Base-by-base conservation (phyloP, 2,888 invertebrate genomes). In the Acanthosoma haemorrhoidale region DNA sequence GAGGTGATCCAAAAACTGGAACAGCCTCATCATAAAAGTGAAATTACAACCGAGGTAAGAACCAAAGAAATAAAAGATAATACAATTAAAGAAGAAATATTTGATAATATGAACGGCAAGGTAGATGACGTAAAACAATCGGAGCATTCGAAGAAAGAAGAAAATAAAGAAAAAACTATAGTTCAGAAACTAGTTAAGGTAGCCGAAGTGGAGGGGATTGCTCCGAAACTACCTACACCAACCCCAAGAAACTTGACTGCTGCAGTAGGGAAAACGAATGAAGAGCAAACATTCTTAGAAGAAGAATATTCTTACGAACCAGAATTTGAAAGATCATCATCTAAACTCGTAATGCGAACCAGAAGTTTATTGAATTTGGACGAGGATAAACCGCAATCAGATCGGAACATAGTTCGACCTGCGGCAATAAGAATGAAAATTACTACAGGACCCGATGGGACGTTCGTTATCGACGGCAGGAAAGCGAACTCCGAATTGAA, bases 301-400 rank as follows among this genome's bases (percentile, higher is more conserved):
- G 76, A 76, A 39, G 75, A 76, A 66, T 75, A 75, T 51, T 75
- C 75, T 3, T 76, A 76, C 51, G 77, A 77, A 58, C 76, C 77
- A 2, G 74, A 74, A 41, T 66, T 73, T 11, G 71, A 75, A 21
- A 72, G 61, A 57, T 72, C 75, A 6, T 73, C 75, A 3, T 74
- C 73, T 25, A 77, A 77, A 73, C 71, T 75, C 8, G 76, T 77
- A n/a, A 68, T 75, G 13, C 58, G 76, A 16, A 75, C 77, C 0
- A 72, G 77, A 43, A 77, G 77, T 60, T 70, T 77, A 38, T 59
- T 76, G 5, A 76, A 76, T 43, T 63, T 77, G 8, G 73, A 76
- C 16, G 73, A 75, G 13, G 73, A 75, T 5, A 72, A 70, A 21
- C 67, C 70, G 11, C 57, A 21, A 6, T 29, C 25, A 1, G 71